phyloP scores from a whole-genome alignment of 1,140 invertebrate genomes.

The Drosophila pectinifera region DNA sequence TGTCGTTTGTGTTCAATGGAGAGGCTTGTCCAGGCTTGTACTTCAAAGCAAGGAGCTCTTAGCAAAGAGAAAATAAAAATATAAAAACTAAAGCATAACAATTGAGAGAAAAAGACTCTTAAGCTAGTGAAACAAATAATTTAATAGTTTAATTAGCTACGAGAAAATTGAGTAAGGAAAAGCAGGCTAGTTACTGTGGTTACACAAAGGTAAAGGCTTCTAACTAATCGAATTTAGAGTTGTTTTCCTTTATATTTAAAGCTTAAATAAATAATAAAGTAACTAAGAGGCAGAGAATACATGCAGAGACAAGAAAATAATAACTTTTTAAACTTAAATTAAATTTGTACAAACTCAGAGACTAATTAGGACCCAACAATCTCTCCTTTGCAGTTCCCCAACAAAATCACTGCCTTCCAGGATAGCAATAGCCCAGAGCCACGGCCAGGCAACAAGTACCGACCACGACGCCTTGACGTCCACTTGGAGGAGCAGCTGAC shows the following conservation, averaged over 20 bases:
- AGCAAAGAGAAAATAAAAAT: slow-evolving; percentile 1
- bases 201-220: too few relatives aligned
- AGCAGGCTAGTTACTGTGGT: too few relatives aligned
- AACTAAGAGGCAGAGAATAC: too few relatives aligned
- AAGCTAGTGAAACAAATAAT: not conserved
- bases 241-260: too few relatives aligned
- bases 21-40: not conserved
- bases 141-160: not conserved
- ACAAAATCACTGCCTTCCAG: slow-evolving; percentile 53
- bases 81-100: not conserved
- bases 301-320: not conserved
- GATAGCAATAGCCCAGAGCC: slow-evolving; percentile 27
- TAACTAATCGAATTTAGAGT: too few relatives aligned
- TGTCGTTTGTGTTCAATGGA: slow-evolving; percentile 17
- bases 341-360: not conserved
- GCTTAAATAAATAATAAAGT: not conserved
- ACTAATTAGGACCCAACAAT: not conserved
- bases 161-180: not conserved
- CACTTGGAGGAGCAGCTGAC: slow-evolving; percentile 51
- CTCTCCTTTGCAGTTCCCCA: slow-evolving; percentile 52
- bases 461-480: slow-evolving; percentile 2
- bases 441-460: slow-evolving; percentile 60
- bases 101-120: not conserved
- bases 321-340: not conserved
- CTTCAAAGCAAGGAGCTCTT: not conserved